Evolutionary conservation across 2,797 vertebrate species (phyloP).

Genomic region (Danio kyathit): DNA sequence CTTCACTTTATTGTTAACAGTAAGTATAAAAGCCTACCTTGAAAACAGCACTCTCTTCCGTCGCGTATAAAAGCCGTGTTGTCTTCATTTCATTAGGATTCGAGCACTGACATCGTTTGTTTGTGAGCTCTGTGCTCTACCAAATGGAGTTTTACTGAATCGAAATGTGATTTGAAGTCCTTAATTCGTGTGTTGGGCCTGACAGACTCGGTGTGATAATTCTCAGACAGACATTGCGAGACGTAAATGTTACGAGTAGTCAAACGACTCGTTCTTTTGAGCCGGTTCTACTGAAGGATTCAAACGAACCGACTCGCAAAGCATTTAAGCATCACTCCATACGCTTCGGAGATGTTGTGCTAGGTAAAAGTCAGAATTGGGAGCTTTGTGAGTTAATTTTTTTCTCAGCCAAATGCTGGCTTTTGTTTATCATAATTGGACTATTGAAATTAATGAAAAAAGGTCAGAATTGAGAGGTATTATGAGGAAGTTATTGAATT

Average conservation of each 20-base stretch:
- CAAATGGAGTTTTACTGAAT: not conserved
- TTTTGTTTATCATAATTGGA: too few relatives aligned
- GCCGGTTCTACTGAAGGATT: not conserved
- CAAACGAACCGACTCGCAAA: conserved; percentile 10
- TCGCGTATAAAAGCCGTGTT: conserved; percentile 33
- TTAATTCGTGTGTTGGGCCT: not conserved
- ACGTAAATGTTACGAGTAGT: not conserved
- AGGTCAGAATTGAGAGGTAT: too few relatives aligned
- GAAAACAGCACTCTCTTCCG: conserved; percentile 42
- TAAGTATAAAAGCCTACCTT: conserved; percentile 48
- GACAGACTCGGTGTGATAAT: not conserved
- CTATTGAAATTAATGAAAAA: too few relatives aligned
- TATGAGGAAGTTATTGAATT: too few relatives aligned
- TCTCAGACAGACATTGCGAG: not conserved
- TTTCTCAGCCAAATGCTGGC: too few relatives aligned
- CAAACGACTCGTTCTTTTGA: not conserved
- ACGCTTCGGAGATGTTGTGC: not conserved
- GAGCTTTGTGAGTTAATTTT: too few relatives aligned
- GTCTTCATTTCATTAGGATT: conserved; percentile 51
- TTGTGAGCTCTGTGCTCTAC: not conserved
- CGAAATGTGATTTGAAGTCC: not conserved
- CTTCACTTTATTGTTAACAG: not conserved
- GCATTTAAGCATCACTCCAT: not conserved
- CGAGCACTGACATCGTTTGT: not conserved
- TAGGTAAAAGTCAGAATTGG: too few relatives aligned